Evolutionary conservation across 2,113 vertebrate species (phyloP), one percentile per base, ranked within the genome.

Genomic region (Alligator sinensis): DNA sequence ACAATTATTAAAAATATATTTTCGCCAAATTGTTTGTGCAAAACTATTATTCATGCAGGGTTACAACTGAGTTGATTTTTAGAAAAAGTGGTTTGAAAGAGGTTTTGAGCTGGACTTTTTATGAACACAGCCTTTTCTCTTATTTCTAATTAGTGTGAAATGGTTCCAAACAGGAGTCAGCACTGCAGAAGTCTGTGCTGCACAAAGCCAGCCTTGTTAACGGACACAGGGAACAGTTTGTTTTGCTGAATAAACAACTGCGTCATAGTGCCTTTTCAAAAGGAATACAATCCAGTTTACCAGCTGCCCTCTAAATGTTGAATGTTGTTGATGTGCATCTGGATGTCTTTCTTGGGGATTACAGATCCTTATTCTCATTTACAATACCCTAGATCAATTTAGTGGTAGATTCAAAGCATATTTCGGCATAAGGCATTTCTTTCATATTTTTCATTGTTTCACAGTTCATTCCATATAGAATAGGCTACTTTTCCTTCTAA

Each of bases 111-210:
- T 66, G 74, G 62, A 55, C 88, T 90, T 85, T 94, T 97, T 95
- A 86, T 77, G 96, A 97, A 96, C 95, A 95, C 92, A 64, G 92
- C 62, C 94, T 98, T 98, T 98, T 98, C 96, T 98, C 96, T 98
- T 97, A 95, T 98, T 98, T 97, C 96, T 98, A 98, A 98, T 98
- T 98, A 98, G 96, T 97, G 97, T 94, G 97, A 97, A 98, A 97
- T 95, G 91, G 92, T 92, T 98, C 96, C 97, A 97, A 97, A 97
- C 94, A 97, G 96, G 95, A 98, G 93, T 97, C 92, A 96, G 96
- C 87, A 30, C 92, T 62, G 82, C 87, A 83, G 94, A 98, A 96
- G 93, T 93, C 97, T 96, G 89, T 30, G 88, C 11, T 70, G 87
- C 90, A 98, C 97, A 98, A 97, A 97, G 97, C 96, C 64, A 84